phyloP scores from a whole-genome alignment of 1,140 invertebrate species.

The Zaprionus vittiger region DNA sequence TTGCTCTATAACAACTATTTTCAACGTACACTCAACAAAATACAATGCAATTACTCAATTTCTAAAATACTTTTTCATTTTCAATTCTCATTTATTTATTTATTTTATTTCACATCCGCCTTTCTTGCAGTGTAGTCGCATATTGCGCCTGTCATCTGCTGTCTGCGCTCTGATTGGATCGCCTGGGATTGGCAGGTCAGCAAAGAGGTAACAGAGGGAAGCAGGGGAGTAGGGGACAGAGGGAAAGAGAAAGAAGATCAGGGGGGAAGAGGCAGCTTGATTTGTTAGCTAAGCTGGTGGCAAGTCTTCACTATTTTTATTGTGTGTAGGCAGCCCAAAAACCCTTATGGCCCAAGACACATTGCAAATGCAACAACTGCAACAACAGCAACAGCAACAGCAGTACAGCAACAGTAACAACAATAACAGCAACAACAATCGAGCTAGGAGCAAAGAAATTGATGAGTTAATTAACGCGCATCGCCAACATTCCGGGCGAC shows the following conservation, averaged over 20 bases:
- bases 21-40: no score
- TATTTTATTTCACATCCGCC: not conserved
- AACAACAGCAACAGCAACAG: slow-evolving; percentile 5
- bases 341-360: slow-evolving; percentile 47
- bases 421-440: slow-evolving; percentile 21
- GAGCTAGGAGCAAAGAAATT: slow-evolving; percentile 63
- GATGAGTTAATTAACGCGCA: slow-evolving; percentile 83
- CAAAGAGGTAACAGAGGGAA: not conserved
- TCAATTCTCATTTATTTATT: not conserved
- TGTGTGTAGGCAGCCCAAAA: slow-evolving; percentile 47
- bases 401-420: slow-evolving; percentile 52
- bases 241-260: not conserved
- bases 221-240: not conserved
- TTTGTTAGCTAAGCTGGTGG: slow-evolving; percentile 1
- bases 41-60: not conserved
- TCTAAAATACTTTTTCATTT: not conserved
- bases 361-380: not conserved
- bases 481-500: slow-evolving; percentile 80
- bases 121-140: not conserved
- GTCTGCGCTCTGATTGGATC: slow-evolving; percentile 7
- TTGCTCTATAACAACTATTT: no score
- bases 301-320: not conserved
- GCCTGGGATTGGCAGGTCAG: slow-evolving; percentile 1
- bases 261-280: not conserved
- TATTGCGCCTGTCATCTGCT: not conserved